Evolutionary conservation across 2,113 vertebrate genomes (phyloP).

Genomic region (Chloebia gouldiae): DNA sequence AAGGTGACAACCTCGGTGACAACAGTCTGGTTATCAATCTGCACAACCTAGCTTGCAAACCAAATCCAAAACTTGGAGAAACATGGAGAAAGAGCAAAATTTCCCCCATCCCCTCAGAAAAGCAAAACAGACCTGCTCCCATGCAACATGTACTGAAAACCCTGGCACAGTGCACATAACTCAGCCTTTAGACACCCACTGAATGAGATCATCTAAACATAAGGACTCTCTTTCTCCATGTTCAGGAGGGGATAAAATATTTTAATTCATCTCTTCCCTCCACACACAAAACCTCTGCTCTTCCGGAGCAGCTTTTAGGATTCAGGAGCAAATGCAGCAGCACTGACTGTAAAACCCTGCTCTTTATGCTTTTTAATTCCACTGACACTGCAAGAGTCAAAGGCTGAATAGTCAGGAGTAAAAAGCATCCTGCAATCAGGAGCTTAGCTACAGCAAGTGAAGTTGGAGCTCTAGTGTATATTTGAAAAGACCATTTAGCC

Average conservation of each 20-base stretch:
- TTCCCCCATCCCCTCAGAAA: neutral
- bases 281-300: neutral
- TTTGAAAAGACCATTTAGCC: conserved; percentile 22
- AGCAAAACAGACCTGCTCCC: neutral
- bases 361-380: conserved; percentile 32
- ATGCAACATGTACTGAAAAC: neutral
- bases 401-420: conserved; percentile 1
- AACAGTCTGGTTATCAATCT: neutral
- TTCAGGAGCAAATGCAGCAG: neutral
- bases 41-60: neutral
- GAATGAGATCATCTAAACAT: conserved; percentile 12
- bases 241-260: neutral
- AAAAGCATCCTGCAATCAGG: conserved; percentile 7
- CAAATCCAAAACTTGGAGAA: neutral
- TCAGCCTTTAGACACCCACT: neutral
- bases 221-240: neutral
- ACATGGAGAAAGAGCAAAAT: neutral
- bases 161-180: neutral
- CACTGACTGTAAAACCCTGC: neutral
- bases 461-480: neutral
- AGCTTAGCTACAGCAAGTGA: neutral
- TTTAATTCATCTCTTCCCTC: conserved; percentile 17
- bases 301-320: neutral
- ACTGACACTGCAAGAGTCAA: neutral
- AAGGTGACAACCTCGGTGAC: neutral